phyloP scores from a whole-genome alignment of 2,797 vertebrate species.

The Pelodytes ibericus region DNA sequence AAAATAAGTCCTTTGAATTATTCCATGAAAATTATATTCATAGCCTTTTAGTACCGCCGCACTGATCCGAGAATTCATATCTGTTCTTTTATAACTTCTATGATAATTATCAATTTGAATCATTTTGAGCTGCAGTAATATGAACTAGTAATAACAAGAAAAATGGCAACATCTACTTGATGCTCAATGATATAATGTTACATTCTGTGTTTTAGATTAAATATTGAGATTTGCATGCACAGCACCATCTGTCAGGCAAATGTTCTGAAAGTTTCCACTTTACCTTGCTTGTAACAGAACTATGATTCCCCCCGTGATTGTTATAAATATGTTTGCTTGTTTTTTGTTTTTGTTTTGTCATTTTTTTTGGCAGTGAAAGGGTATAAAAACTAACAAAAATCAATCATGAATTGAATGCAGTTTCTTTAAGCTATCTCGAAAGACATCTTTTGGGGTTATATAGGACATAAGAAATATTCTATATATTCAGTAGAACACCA shows the following conservation, averaged over 20 bases:
- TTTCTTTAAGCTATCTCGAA: no score
- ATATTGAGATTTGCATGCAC: not conserved
- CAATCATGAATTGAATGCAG: no score
- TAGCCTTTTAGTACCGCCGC: no score
- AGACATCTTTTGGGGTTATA: no score
- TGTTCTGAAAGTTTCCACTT: not conserved
- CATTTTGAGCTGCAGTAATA: not conserved
- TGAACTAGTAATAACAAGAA: not conserved
- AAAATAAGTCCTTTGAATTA: no score
- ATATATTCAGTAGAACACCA: no score
- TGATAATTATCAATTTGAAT: not conserved
- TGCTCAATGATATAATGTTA: not conserved
- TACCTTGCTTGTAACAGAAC: not conserved
- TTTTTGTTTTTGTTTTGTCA: no score
- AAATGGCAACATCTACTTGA: not conserved
- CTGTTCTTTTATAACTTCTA: not conserved
- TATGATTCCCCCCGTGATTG: not conserved
- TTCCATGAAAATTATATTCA: no score
- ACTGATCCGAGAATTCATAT: not conserved
- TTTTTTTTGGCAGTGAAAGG: no score
- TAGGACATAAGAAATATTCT: no score
- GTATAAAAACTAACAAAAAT: no score
- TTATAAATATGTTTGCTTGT: no score
- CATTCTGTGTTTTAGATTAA: not conserved
- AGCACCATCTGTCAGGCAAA: not conserved